These are phyloP conservation scores for Parthenolecanium corni DNA, from an alignment of 2,888 invertebrate genomes.

Conservation along the genomic window DNA sequence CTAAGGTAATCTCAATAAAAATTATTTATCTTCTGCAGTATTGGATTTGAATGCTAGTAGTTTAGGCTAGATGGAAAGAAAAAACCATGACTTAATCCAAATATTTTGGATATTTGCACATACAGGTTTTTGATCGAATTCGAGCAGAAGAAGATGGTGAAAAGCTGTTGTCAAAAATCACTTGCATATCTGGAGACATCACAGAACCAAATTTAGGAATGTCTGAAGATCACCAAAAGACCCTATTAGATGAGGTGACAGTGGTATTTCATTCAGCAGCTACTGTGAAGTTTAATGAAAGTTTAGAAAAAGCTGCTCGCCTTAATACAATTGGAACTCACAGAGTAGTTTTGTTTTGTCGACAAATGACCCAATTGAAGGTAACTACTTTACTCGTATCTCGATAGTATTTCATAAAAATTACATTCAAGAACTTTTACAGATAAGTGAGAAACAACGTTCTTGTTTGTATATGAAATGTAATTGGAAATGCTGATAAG, in stretches of 20 bases:
- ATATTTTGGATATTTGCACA: not conserved
- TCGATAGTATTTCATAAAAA: too few species aligned
- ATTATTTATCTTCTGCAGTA: too few species aligned
- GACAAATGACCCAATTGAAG: conserved; percentile 43
- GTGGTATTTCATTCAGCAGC: conserved; percentile 52
- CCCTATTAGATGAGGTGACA: conserved; percentile 39
- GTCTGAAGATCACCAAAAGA: conserved; percentile 37
- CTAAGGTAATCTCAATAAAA: too few species aligned
- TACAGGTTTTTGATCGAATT: conserved; percentile 40
- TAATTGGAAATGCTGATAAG: too few species aligned
- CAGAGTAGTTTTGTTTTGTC: conserved; percentile 45
- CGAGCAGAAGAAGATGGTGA: conserved; percentile 34
- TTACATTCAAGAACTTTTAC: too few species aligned
- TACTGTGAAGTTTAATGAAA: conserved; percentile 50
- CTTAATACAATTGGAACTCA: conserved; percentile 48
- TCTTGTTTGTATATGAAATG: too few species aligned
- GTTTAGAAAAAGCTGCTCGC: conserved; percentile 44
- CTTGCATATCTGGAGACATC: conserved; percentile 41
- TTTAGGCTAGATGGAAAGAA: too few species aligned
- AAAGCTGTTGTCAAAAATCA: conserved; percentile 39
- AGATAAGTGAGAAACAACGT: too few species aligned
- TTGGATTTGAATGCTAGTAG: too few species aligned
- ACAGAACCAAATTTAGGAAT: conserved; percentile 38
- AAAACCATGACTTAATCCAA: too few species aligned
- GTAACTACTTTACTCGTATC: too few species aligned